Evolutionary conservation across 35 echinoderm and acorn worm species (phyloP), one percentile per base, ranked within the genome.

Genomic region (Heliocidaris erythrogramma): DNA sequence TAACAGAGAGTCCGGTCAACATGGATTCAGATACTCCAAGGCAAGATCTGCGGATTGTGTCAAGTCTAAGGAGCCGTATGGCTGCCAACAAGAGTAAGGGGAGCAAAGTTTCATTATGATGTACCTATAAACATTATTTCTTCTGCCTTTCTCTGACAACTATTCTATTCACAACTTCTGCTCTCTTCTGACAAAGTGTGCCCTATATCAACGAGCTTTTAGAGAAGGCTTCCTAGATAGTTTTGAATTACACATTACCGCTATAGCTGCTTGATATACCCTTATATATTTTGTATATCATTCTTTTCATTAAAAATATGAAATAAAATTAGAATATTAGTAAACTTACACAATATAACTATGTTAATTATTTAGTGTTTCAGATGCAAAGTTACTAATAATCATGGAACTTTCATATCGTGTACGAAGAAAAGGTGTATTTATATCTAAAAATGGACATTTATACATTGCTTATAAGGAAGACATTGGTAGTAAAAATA

Each of bases 221-320:
- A 78, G 65, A 78, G 65, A 78, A 78, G 65, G 65, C 65, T 78
- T 78, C 24, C 31, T 89, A 89, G 87, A 89, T 48, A 47, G 87
- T 48, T 86, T 89, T 89, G 87, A 89, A 89, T 89, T 89, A 89
- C 87, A 89, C 87, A 89, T 89, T 78, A 78, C 27, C 27, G 27
- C 17, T 21, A n/a, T 78, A 78, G 65, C 8, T 78, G 65, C 65
- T 78, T 78, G 65, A 78, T 78, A 78, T 29, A 78, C 27, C 24
- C 27, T 7, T 4, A 24, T 27, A 27, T 78, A n/a, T 78, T 27
- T 21, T 78, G 5, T 27, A 78, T 3, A 78, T 78, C 7, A 78
- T 18, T 78, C 18, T 78, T 27, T n/a, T 78, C 27, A 78, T 5
- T 21, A 78, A 42, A 42, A 27, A 78, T n/a, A 29, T 1, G 35